Evolutionary conservation across 2,113 vertebrate species (phyloP), one percentile per base, ranked within the genome.

Genomic region (Hemiprocne comata): DNA sequence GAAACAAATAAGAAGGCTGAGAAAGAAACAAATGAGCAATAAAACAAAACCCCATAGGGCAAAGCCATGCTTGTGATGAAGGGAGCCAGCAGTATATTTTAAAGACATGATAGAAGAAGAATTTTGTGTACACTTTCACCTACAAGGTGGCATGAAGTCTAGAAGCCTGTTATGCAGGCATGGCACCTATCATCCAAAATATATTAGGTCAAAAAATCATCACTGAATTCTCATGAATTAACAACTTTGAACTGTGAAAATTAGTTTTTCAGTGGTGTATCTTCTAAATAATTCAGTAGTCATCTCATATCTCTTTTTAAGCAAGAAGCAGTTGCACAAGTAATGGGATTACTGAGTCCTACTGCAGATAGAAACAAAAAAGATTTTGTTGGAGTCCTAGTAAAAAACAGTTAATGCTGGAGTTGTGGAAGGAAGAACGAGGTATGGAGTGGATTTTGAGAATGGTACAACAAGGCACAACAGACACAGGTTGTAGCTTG

Each of bases 1-100:
- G 96, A 96, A 97, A 97, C 71, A 97, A 97, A 98, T 95, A 85
- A 97, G 33, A 29, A 91, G 55, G 13, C 81, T 94, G 81, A 93
- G 67, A 80, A 95, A 74, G 81, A 97, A 97, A 95, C 61, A 97
- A 98, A 96, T 76, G 69, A 93, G 55, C 82, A 95, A 88, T 93
- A 92, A 94, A 86, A 83, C 17, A 88, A 94, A 95, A 65, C 57
- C 51, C 76, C 53, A 85, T 54, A 94, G 40, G 60, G 44, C 46
- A 96, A 91, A 97, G 40, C 16, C 61, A 60, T 71, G 74, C 53
- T 87, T 92, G 48, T 83, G 82, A 91, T 90, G 89, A 97, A 82
- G 54, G 21, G 9, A 74, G 6, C 29, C 36, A 82, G 48, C 67
- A 85, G 87, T 75, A 67, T 85, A 85, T 89, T 98, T 85, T 92